phyloP scores from a whole-genome alignment of 2,113 vertebrate genomes.

The Brienomyrus longianalis region DNA sequence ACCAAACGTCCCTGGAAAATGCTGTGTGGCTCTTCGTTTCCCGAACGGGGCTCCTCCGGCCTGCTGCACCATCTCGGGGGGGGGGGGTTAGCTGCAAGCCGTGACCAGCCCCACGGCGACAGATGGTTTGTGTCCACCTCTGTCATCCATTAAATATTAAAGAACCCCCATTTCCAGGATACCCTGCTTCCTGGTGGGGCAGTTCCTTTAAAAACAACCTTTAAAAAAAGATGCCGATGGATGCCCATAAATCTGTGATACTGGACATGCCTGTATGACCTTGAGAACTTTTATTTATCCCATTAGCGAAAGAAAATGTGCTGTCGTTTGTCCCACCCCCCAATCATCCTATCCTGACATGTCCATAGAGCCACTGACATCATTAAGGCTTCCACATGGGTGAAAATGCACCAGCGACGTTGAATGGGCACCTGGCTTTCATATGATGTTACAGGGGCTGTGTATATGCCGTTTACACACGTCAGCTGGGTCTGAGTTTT shows the following conservation, averaged over 20 bases:
- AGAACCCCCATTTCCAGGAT: not conserved
- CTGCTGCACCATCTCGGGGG: not conserved
- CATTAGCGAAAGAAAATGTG: not conserved
- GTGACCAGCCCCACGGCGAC: constrained; percentile 43
- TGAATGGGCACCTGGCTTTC: not conserved
- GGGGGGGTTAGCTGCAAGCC: constrained; percentile 45
- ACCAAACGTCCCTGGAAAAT: not conserved
- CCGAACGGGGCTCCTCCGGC: not conserved
- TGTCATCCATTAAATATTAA: constrained; percentile 54
- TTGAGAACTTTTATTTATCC: not conserved
- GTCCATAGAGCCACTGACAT: not conserved
- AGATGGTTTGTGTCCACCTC: constrained; percentile 55
- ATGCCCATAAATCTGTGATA: not conserved
- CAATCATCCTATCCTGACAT: not conserved
- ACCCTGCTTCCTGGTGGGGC: not conserved
- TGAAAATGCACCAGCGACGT: not conserved
- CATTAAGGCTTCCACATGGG: not conserved
- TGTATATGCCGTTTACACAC: not conserved
- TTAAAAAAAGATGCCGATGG: not conserved
- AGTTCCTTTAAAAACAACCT: not conserved
- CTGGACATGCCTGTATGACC: not conserved
- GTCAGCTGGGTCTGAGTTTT: not conserved
- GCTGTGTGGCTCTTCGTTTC: not conserved
- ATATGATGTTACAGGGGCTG: not conserved
- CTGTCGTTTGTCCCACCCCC: not conserved